Conservation (phyloP, 2,888 invertebrate genomes). For the Elgonia sp. region DNA sequence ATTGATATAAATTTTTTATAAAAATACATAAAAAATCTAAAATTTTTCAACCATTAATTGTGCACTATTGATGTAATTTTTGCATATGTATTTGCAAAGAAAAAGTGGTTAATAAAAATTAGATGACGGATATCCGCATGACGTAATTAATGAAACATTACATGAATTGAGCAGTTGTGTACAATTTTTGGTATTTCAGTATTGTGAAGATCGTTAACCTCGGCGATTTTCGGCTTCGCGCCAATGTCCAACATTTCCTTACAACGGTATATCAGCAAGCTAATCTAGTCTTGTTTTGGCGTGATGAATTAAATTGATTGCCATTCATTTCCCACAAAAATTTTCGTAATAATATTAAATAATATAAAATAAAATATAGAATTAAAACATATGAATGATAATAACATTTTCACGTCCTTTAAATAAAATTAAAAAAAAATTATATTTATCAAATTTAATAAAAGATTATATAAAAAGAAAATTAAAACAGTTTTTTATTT, state of each 20-base stretch:
- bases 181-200: constrained; percentile 73
- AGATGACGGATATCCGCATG: constrained; percentile 40
- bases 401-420: background rate
- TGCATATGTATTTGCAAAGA: too few species aligned
- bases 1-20: too few species aligned
- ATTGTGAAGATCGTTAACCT: constrained; percentile 85
- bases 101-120: too few species aligned
- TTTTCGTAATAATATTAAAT: background rate
- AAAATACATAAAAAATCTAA: too few species aligned
- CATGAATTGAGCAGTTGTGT: constrained; percentile 52
- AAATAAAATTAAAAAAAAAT: too few species aligned
- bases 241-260: constrained; percentile 81
- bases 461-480: too few species aligned
- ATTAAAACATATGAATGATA: too few species aligned
- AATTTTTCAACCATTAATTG: too few species aligned
- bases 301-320: background rate
- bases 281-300: constrained; percentile 43
- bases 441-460: too few species aligned
- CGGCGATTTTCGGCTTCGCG: constrained; percentile 84
- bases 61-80: too few species aligned
- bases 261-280: constrained; percentile 84
- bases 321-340: background rate
- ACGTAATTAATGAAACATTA: constrained; percentile 51
- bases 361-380: too few species aligned
- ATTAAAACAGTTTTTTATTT: too few species aligned